These are phyloP conservation scores for Rhagophthalmus giganteus DNA, from an alignment of 2,888 invertebrate genomes.

Conservation along the genomic window DNA sequence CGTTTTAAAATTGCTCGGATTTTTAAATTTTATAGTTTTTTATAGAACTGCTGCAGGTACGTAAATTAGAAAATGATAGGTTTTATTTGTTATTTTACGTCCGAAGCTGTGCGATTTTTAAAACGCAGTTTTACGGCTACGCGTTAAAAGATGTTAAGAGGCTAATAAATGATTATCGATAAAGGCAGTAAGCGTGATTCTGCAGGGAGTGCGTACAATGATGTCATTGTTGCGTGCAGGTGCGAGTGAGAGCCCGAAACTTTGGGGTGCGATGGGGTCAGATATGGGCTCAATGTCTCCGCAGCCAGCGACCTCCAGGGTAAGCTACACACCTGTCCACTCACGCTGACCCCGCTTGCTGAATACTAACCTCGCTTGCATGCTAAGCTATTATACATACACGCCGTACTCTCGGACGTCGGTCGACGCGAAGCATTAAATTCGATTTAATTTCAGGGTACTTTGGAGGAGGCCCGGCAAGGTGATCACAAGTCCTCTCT, in stretches of 20 bases:
- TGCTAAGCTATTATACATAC: constrained; percentile 30
- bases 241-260: constrained; percentile 61
- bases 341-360: constrained; percentile 46
- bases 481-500: constrained; percentile 81
- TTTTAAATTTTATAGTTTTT: too few species aligned
- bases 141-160: too few species aligned
- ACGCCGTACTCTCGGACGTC: too few species aligned
- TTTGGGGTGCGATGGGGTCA: constrained; percentile 59
- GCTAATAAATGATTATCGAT: too few species aligned
- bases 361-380: constrained; percentile 44
- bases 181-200: constrained; percentile 33
- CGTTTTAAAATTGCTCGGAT: too few species aligned
- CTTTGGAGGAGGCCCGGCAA: constrained; percentile 73
- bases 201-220: constrained; percentile 54
- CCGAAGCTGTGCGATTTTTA: too few species aligned
- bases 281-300: constrained; percentile 60
- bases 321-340: constrained; percentile 59
- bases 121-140: too few species aligned
- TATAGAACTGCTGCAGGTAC: too few species aligned
- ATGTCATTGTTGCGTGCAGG: constrained; percentile 58
- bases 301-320: constrained; percentile 63
- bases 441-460: constrained; percentile 61
- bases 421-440: not conserved
- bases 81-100: too few species aligned
- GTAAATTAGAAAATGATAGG: too few species aligned